These are phyloP conservation scores for Drosophila nigrodunni DNA, from an alignment of 1,140 invertebrate species.

Conservation along the genomic window DNA sequence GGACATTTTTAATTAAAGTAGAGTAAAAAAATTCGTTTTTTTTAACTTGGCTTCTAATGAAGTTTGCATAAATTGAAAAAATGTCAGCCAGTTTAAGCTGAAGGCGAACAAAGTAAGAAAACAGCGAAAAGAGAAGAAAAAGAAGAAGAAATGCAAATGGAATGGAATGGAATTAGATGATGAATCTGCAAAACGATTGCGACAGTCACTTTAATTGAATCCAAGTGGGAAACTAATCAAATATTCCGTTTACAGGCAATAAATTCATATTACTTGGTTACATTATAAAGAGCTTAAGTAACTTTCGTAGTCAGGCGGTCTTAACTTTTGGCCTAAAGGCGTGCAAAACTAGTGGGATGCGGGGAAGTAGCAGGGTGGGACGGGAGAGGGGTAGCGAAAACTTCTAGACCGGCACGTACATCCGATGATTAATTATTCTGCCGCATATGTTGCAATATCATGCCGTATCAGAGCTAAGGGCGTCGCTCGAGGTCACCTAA, in stretches of 20 bases:
- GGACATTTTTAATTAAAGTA: constrained; percentile 67
- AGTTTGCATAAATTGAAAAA: constrained; percentile 68
- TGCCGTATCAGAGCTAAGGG: constrained; percentile 35
- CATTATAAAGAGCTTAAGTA: constrained; percentile 43
- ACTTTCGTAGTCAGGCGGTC: constrained; percentile 27
- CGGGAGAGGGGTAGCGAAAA: constrained; percentile 13
- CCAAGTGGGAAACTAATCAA: constrained; percentile 65
- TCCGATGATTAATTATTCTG: constrained; percentile 74
- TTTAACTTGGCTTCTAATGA: constrained; percentile 59
- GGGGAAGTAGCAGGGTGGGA: neutral
- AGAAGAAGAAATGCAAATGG: neutral
- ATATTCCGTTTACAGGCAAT: constrained; percentile 66
- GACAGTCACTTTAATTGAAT: constrained; percentile 66
- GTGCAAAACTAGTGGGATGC: neutral
- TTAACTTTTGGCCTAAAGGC: constrained; percentile 38
- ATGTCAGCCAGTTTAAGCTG: neutral
- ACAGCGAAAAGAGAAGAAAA: neutral
- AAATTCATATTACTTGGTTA: constrained; percentile 48
- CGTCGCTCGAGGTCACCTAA: constrained; percentile 15
- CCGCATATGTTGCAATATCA: constrained; percentile 76
- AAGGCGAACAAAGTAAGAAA: neutral
- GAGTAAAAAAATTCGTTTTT: constrained; percentile 49
- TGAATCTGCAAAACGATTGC: constrained; percentile 16
- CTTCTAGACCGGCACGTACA: constrained; percentile 65
- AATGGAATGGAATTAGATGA: no score